Evolutionary conservation across 2,888 invertebrate genomes (phyloP), one percentile per base, ranked within the genome.

Genomic region (Melieria crassipennis): DNA sequence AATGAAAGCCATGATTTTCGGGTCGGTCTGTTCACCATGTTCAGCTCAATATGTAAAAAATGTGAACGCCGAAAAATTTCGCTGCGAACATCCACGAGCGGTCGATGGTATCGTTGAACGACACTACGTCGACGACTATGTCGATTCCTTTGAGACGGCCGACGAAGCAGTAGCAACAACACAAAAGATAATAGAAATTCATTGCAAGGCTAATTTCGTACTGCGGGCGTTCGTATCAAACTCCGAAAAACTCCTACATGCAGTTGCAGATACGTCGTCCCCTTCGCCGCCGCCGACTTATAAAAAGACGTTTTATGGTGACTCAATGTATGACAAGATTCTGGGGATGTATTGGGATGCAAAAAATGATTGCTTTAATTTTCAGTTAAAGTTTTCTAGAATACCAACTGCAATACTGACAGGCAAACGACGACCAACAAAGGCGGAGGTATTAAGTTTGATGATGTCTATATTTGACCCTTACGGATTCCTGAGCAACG

Each of bases 401-500:
- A 65, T 74, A 7, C 63, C 70, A 7, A 45, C 63, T 47, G 45
- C 61, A 4, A 73, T 72, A 43, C 52, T 71, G n/a, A 69, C 48
- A 9, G 69, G 70, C 0, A 55, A 56, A 1, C 43, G 72, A n/a
- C 68, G 64, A 11, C 72, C 73, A 30, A 73, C 72, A 0, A 76
- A 76, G 5, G 4, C 16, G 13, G 16, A 56, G 50, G 70, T 11
- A 65, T 65, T 58, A 5, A 66, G 74, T 55, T 16, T 74, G 7
- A 65, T 62, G 2, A 80, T 81, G 79, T 79, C 80, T 0, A 62
- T 81, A 4, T 81, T 77, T 62, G 79, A 81, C 48, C 79, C 79
- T 0, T 68, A 79, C 5, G 80, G 79, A 0, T 68, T 81, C 4
- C 63, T 78, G 0, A 58, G 73, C 0, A 77, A 80, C 0, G n/a